phyloP scores from a whole-genome alignment of 2,888 invertebrate genomes.

The Phengaris alcon region DNA sequence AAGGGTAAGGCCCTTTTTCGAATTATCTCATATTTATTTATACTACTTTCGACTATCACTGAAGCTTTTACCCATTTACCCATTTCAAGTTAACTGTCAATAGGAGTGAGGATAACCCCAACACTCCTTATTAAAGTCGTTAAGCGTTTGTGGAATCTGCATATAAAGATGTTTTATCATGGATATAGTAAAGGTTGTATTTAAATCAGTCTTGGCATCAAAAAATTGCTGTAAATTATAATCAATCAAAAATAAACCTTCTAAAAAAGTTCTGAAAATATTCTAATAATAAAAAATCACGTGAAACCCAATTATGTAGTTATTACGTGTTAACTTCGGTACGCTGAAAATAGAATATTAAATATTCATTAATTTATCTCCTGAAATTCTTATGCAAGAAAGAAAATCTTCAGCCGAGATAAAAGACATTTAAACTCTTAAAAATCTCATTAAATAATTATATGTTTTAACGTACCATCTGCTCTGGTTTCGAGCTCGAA shows the following conservation, averaged over 20 bases:
- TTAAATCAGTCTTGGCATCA: too few relatives aligned
- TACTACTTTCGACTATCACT: conserved; percentile 2
- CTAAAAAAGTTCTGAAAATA: too few relatives aligned
- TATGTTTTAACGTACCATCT: conserved; percentile 19
- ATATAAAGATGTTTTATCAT: background rate
- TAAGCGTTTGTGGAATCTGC: background rate
- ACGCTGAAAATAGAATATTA: too few relatives aligned
- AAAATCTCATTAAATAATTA: background rate
- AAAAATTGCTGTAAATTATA: too few relatives aligned
- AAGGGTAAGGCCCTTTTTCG: background rate
- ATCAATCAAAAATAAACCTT: too few relatives aligned
- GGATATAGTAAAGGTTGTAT: background rate
- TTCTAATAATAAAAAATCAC: too few relatives aligned
- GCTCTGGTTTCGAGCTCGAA: conserved; percentile 1
- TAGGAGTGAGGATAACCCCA: background rate
- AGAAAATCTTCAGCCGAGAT: background rate
- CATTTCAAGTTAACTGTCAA: conserved; percentile 16
- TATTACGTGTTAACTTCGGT: too few relatives aligned
- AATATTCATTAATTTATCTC: background rate
- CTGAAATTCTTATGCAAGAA: background rate
- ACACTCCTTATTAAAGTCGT: conserved; percentile 8
- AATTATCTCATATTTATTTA: conserved; percentile 5
- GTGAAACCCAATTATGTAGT: too few relatives aligned
- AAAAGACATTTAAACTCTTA: background rate
- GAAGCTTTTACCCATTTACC: conserved; percentile 19